Evolutionary conservation across 2,888 invertebrate genomes (phyloP), one percentile per base, ranked within the genome.

Genomic region (Cremastinae sp.): DNA sequence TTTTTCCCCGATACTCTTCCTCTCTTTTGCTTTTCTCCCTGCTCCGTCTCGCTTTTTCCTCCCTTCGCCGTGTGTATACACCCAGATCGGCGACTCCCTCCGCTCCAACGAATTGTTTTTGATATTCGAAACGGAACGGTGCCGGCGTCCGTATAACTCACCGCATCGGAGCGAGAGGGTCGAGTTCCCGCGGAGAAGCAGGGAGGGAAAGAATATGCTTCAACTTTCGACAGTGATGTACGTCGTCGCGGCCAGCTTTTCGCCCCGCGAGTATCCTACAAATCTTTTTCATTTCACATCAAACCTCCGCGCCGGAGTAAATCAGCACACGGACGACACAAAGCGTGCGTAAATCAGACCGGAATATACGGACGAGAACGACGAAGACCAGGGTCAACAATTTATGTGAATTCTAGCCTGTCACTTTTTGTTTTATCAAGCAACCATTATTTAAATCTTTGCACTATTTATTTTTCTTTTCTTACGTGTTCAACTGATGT

Each of bases 91-190:
- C 5, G 5, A 28, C 28, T 28, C 28, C 5, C 28, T 28, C 5
- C 28, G 5, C 28, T 28, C 5, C 28, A 28, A 61, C 74, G 79
- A 84, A 84, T 85, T 85, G 84, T 85, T 85, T 85, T 85, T 84
- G 83, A 84, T 85, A 85, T 84, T 84, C 80, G 85, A 83, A 84
- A 83, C 83, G 82, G 82, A 85, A 84, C 82, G 82, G 80, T 79
- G n/a, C n/a, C 82, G 82, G 28, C 28, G 28, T 28, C 28, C 28
- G 70, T 74, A 75, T 78, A 65, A 74, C 64, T 64, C 74, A 62
- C 65, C 74, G n/a, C 58, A 59, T 47, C 76, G 64, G 64, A 56
- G 54, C 10, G 47, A 72, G 71, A 66, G 65, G 64, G 54, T 72
- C 47, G 59, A 53, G 73, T 28, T 22, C 47, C 20, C 56, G 68